Base-by-base conservation (phyloP, 2,888 invertebrate genomes). In the Melanostoma mellinum region DNA sequence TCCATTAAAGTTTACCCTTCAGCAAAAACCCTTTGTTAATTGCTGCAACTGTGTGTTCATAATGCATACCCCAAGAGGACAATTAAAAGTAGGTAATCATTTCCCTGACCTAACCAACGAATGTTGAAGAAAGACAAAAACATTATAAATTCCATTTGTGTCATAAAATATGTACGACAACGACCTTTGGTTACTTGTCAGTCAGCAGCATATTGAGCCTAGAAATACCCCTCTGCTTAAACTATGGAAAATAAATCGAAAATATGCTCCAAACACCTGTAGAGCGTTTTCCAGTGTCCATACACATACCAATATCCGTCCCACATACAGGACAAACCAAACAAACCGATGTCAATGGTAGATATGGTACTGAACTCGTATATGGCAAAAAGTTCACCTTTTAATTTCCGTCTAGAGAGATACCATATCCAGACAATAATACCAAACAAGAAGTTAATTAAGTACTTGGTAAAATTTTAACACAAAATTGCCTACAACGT, bases 361-460 rank as follows among this genome's bases (percentile, higher is more conserved):
- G 20, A 20, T 20, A 20, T 20, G 20, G 20, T 20, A 20, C 20
- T 20, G 20, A 1, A 20, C 20, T 20, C 20, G 20, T 20, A 20
- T 20, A 20, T 20, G 20, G 20, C 20, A 32, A 38, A 63, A 48
- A 48, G 8, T n/a, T 50, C n/a, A 32, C 63, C 50, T 50, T 63
- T 63, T 63, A 40, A 50, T 63, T 63, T 63, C 30, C 36, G 9
- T 63, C 63, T 30, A 35, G 48, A 30, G 48, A 42, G 44, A 6
- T 50, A 36, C 10, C 32, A 48, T 36, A 35, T 30, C 20, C 63
- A 50, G 36, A 40, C 48, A 50, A 50, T 63, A 38, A 32, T 4
- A 48, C 48, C 30, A 2, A 50, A 6, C 63, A 38, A 63, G n/a
- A 50, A 63, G 32, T 63, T 63, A 50, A 63, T 63, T 50, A 63